Conservation (phyloP, 2,113 vertebrate genomes). For the Zootoca vivipara region DNA sequence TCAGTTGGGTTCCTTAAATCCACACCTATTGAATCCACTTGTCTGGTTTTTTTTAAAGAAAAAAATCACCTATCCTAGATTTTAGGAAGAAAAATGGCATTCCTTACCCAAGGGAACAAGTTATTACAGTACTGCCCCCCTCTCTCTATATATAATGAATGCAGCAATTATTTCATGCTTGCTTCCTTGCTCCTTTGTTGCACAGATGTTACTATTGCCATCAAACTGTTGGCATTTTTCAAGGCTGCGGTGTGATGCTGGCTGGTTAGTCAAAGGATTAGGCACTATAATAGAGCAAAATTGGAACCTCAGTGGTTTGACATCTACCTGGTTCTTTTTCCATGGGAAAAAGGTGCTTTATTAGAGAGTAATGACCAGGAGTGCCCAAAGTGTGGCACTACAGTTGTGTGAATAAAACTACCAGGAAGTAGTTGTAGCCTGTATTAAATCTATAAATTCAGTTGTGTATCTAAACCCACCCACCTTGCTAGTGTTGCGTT, state of each 20-base stretch:
- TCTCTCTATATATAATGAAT: too few species aligned
- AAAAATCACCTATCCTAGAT: not conserved
- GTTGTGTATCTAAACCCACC: not conserved
- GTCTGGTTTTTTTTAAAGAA: not conserved
- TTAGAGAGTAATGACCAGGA: constrained; percentile 55
- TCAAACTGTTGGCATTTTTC: not conserved
- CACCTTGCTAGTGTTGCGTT: rapidly evolving
- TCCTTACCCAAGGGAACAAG: too few species aligned
- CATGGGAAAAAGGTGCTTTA: not conserved
- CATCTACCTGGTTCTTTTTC: not conserved
- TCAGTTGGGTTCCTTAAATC: not conserved
- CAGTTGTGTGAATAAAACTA: constrained; percentile 52
- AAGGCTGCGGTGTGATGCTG: not conserved
- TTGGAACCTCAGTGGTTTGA: rapidly evolving
- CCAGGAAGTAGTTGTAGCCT: not conserved
- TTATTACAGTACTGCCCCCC: too few species aligned
- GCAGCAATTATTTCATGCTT: rapidly evolving
- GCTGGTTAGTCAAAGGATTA: not conserved
- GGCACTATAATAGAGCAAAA: constrained; percentile 5
- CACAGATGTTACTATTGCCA: rapidly evolving
- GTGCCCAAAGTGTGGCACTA: constrained; percentile 79
- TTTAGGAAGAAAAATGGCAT: not conserved
- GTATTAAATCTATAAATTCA: not conserved
- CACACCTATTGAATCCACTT: not conserved
- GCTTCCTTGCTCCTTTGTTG: rapidly evolving